Conservation (phyloP, 2,888 invertebrate species). For the Drosophila kanekoi region DNA sequence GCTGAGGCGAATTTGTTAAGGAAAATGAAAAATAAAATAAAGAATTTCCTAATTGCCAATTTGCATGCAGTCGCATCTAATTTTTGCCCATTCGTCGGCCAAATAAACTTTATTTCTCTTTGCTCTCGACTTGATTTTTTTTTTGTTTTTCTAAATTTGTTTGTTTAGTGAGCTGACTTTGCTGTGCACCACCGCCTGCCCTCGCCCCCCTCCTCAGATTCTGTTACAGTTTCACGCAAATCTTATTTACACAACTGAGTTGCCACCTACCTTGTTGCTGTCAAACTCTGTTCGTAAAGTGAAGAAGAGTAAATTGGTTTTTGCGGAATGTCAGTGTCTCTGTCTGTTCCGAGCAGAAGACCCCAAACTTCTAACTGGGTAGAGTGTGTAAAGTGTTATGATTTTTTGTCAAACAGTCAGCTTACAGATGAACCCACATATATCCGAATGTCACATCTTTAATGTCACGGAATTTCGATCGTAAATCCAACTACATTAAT, state of each 20-base stretch:
- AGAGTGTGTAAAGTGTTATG: too few species aligned
- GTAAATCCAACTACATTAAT: too few species aligned
- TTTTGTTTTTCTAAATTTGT: constrained; percentile 64
- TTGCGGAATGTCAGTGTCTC: neutral
- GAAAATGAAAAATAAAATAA: constrained; percentile 67
- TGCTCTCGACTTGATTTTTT: constrained; percentile 22
- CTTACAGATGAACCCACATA: too few species aligned
- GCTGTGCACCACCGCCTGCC: constrained; percentile 33
- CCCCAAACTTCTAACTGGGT: too few species aligned
- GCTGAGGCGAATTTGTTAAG: constrained; percentile 60
- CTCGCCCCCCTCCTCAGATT: neutral
- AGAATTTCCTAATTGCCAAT: constrained; percentile 79
- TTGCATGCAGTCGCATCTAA: constrained; percentile 78
- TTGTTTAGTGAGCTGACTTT: constrained; percentile 65
- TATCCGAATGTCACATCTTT: too few species aligned
- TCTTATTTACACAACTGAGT: constrained; percentile 59
- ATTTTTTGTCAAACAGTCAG: too few species aligned
- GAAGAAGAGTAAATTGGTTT: neutral
- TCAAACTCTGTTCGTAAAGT: neutral
- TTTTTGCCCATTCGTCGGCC: constrained; percentile 72
- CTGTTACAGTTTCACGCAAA: constrained; percentile 55
- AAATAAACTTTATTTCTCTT: constrained; percentile 68
- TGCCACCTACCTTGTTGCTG: constrained; percentile 11
- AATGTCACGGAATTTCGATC: too few species aligned
- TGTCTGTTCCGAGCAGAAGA: too few species aligned